Base-by-base conservation (phyloP, 2,888 invertebrate species). In the Heliconius sara region DNA sequence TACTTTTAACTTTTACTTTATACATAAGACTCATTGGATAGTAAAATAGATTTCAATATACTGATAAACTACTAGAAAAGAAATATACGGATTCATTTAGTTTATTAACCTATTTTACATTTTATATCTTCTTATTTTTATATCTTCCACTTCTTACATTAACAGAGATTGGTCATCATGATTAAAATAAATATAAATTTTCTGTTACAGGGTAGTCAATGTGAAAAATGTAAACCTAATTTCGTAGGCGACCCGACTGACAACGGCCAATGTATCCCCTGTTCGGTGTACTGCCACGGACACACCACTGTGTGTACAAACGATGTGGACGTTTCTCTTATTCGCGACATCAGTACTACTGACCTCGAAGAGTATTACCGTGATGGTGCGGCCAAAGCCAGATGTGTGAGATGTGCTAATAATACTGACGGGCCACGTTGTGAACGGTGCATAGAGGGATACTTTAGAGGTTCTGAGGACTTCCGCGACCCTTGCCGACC, bases 191-290 rank as follows among this genome's bases (percentile, higher is more conserved):
- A 57, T 57, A 52, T 16, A 39, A 3, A 57, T 66, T 73, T 60
- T 19, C 39, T 52, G 30, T 39, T 73, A 79, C 79, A 79, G 79
- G 79, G 99, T 9, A 96, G 96, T n/a, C 98, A 98, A 90, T 99
- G 99, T 88, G 97, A 98, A 87, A 97, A 97, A 89, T 99, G 99
- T 90, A 96, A 97, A 89, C 98, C 98, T 0, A 95, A 98, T 79
- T 99, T 97, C 92, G 99, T 99, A 43, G 99, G 99, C 16, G 98
- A 99, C 92, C 99, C 99, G 0, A 96, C 97, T 52, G 97, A 98
- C 88, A 98, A 98, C 66, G 97, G 97, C 0, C 96, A 97, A 83
- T 99, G 99, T 88, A 96, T 98, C 66, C 98, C 99, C 0, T 99
- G 99, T 88, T 94, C 96, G 2, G 97, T 97, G 83, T 98, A 98